Base-by-base conservation (phyloP, 1,140 invertebrate species). In the Ceratosolen fusciceps region DNA sequence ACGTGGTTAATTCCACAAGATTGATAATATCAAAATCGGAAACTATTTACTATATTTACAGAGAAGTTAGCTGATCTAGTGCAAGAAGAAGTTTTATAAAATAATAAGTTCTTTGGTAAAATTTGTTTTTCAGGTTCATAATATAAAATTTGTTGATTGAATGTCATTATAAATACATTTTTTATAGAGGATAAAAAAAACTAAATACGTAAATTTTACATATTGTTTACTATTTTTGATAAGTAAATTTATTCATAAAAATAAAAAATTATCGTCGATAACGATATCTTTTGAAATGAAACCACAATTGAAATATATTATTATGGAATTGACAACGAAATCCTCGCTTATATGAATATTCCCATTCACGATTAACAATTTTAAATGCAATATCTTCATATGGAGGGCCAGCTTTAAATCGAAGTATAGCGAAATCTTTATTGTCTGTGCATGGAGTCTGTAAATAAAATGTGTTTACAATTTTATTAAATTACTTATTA, bases 341-440 rank as follows among this genome's bases (percentile, higher is more conserved):
- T 39, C 98, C 98, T 79, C 97, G 92, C 90, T 99, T 99, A 88
- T 99, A 98, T 0, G 98, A 99, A 90, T 98, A 98, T 90, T 99
- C 98, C 98, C 98, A 99, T 91, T 99, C 98, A 79, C 98, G 93
- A 89, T 98, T 99, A 0, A 99, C 98, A 81, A 99, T 99, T 91
- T 99, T 99, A 90, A 99, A 99, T 1, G 98, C 98, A 85, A 99
- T 99, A 88, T 99, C 98, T 92, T 99, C 98, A 89, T 99, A 99
- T 0, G 99, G 98, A 29, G 98, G 98, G 0, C 99, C 98, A 54
- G 98, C 97, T 86, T 96, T 96, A 89, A 99, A 99, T 34, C 96
- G 93, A 12, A 99, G 91, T 83, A 98, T 95, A 0, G 97, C 96
- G 91, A 99, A 99, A 86, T 99, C 98, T 73, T 93, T 93, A 86